These are phyloP conservation scores for Tipula confusa DNA, from an alignment of 2,888 invertebrate genomes.

Conservation along the genomic window DNA sequence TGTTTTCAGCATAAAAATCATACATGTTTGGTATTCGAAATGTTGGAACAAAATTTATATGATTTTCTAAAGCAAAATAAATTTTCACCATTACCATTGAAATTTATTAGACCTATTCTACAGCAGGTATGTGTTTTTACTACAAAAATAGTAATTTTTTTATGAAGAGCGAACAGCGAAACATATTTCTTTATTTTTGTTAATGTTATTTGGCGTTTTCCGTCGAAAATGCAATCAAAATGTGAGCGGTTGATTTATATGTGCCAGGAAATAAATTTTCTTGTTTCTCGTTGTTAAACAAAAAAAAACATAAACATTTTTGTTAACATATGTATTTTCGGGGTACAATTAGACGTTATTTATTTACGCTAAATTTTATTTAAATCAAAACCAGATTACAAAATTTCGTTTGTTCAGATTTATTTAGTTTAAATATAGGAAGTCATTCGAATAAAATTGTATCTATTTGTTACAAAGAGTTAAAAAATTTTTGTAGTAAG, in stretches of 20 bases:
- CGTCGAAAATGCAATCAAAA: neutral
- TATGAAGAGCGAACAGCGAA: neutral
- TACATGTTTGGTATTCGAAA: conserved; percentile 99
- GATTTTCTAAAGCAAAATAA: conserved; percentile 99
- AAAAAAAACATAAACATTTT: neutral
- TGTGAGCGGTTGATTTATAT: conserved; percentile 25
- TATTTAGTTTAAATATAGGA: too few species aligned
- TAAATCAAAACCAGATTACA: too few species aligned
- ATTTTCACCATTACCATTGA: conserved; percentile 96
- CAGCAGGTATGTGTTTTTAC: conserved; percentile 73
- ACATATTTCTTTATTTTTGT: neutral
- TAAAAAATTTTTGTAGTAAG: too few species aligned
- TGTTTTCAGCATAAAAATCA: conserved; percentile 99
- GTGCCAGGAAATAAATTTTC: neutral
- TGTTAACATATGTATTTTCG: neutral
- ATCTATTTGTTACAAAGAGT: too few species aligned
- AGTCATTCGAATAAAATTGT: too few species aligned
- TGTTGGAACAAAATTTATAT: conserved; percentile 99
- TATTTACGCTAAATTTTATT: neutral
- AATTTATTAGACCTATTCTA: conserved; percentile 96
- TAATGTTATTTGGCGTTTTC: conserved; percentile 13
- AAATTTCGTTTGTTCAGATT: too few species aligned
- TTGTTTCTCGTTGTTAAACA: neutral
- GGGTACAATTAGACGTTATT: neutral
- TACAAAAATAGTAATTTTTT: neutral